Evolutionary conservation across 2,113 vertebrate species (phyloP).

Genomic region (Oncorhynchus mykiss): DNA sequence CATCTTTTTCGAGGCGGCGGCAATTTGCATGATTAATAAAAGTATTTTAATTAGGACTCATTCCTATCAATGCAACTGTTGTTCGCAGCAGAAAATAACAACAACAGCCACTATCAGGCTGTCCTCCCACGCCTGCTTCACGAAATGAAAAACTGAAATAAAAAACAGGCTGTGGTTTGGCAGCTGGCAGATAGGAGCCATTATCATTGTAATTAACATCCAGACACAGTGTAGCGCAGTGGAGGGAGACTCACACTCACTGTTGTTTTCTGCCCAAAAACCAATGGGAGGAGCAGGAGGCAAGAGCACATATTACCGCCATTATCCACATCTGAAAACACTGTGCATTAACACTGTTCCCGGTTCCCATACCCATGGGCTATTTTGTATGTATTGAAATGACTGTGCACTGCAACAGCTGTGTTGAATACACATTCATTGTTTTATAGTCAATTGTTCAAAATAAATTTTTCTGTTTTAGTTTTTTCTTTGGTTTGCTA

Average conservation of each 20-base stretch:
- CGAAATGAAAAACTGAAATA: too few relatives aligned
- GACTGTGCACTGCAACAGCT: too few relatives aligned
- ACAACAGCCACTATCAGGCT: background rate
- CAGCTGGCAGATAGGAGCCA: background rate
- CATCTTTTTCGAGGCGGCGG: background rate
- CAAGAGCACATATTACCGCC: background rate
- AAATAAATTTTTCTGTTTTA: too few relatives aligned
- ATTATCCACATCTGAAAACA: background rate
- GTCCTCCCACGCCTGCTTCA: background rate
- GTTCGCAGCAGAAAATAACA: background rate
- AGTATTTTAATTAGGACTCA: background rate
- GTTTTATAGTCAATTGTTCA: too few relatives aligned
- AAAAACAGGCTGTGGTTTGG: background rate
- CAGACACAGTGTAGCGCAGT: background rate
- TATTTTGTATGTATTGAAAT: too few relatives aligned
- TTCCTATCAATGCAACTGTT: background rate
- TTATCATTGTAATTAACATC: slow-evolving; percentile 7
- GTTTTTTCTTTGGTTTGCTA: too few relatives aligned
- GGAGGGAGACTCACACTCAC: background rate
- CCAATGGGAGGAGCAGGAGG: background rate
- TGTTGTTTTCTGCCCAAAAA: background rate
- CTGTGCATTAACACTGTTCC: background rate
- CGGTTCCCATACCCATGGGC: background rate
- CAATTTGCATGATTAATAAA: slow-evolving; percentile 5
- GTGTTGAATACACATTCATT: too few relatives aligned